Conservation (phyloP, 2,113 vertebrate species). For the Falco punctatus region DNA sequence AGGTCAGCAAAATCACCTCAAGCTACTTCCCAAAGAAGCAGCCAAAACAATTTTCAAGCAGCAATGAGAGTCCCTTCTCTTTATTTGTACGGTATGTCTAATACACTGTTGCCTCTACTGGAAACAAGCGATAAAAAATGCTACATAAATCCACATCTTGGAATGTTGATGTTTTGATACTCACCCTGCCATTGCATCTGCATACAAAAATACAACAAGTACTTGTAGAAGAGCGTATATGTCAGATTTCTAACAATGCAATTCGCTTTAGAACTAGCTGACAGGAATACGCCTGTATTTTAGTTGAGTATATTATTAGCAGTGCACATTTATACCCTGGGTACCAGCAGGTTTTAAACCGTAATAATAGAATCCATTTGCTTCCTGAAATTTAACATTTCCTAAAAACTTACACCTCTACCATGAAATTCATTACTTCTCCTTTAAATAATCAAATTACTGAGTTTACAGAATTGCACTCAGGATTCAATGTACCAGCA, state of each 20-base stretch:
- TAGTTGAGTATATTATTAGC: background rate
- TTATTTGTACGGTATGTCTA: background rate
- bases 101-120: background rate
- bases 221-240: background rate
- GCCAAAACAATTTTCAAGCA: background rate
- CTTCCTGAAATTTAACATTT: background rate
- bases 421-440: background rate
- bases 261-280: constrained; percentile 2
- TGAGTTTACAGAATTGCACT: constrained; percentile 41
- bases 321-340: background rate
- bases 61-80: background rate
- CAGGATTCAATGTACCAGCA: constrained; percentile 43
- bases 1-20: background rate
- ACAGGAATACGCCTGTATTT: constrained; percentile 2
- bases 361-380: background rate
- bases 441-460: constrained; percentile 52
- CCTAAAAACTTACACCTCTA: background rate
- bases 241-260: constrained; percentile 19
- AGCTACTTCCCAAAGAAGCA: background rate
- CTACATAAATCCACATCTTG: constrained; percentile 26
- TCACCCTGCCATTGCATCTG: constrained; percentile 51
- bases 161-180: constrained; percentile 29
- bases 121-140: constrained; percentile 22
- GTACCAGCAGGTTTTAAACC: constrained; percentile 3
- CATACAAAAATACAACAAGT: constrained; percentile 44